Percentiles rank a stretch among this genome's conserved stretches.
phyloP scores from a whole-genome alignment of 2,113 vertebrate species.

The Gymnorhina tibicen region DNA sequence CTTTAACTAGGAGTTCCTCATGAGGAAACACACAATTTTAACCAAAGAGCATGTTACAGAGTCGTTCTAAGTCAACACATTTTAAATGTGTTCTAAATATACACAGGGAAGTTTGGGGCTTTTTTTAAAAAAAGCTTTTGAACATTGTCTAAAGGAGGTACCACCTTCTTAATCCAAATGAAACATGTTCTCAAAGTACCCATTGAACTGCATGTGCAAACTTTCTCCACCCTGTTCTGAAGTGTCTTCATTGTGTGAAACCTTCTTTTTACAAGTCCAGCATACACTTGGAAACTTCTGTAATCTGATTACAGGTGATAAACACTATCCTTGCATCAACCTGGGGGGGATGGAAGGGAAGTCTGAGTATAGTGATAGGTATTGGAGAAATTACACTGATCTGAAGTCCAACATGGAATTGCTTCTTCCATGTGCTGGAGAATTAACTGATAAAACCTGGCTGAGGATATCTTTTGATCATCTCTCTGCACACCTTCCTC shows the following conservation, averaged over 20 bases:
- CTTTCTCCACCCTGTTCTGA: neutral
- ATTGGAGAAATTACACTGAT: neutral
- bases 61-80: neutral
- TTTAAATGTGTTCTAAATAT: neutral
- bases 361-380: neutral
- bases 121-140: neutral
- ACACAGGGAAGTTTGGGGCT: neutral
- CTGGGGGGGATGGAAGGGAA: fast-evolving
- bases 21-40: neutral
- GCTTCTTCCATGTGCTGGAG: fast-evolving
- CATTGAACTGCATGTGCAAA: neutral
- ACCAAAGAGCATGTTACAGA: neutral
- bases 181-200: neutral
- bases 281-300: neutral
- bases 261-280: neutral
- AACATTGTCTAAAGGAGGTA: neutral
- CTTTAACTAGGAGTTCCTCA: neutral
- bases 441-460: neutral
- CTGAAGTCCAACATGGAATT: fast-evolving
- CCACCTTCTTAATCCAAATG: neutral
- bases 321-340: fast-evolving
- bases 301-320: neutral
- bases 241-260: neutral
- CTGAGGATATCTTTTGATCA: neutral
- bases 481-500: neutral